Conservation (phyloP, 2,797 vertebrate genomes). For the Silurus lanzhouensis region DNA sequence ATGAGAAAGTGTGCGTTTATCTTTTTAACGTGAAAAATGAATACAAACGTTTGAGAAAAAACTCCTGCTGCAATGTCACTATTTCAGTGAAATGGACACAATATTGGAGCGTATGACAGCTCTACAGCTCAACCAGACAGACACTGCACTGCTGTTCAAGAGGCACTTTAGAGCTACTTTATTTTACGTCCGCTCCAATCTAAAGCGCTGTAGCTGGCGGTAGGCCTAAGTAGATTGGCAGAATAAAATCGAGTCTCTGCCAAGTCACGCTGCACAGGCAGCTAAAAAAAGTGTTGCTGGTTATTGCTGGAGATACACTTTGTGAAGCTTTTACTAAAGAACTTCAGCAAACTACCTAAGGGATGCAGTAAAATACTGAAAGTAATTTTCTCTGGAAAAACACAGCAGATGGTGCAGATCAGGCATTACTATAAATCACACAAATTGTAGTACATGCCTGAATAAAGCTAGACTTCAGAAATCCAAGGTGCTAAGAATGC, state of each 20-base stretch:
- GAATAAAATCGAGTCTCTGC: constrained; percentile 9
- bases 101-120: constrained; percentile 9
- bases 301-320: constrained; percentile 27
- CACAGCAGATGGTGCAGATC: not conserved
- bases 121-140: not conserved
- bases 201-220: constrained; percentile 1
- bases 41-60: not conserved
- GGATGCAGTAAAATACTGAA: constrained; percentile 13
- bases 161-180: constrained; percentile 32
- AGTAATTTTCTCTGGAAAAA: constrained; percentile 3
- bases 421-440: not conserved
- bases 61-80: not conserved
- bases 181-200: constrained; percentile 26
- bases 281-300: constrained; percentile 26
- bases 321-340: constrained; percentile 26
- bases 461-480: constrained; percentile 21
- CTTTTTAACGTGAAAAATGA: constrained; percentile 6
- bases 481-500: not conserved
- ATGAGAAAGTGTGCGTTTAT: constrained; percentile 4
- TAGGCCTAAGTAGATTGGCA: constrained; percentile 31
- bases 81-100: constrained; percentile 13
- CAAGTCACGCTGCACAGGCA: constrained; percentile 11
- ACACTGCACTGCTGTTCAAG: constrained; percentile 16
- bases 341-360: constrained; percentile 26
- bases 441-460: not conserved